Evolutionary conservation across 2,797 vertebrate genomes (phyloP).

Genomic region (Poeciliopsis infans): DNA sequence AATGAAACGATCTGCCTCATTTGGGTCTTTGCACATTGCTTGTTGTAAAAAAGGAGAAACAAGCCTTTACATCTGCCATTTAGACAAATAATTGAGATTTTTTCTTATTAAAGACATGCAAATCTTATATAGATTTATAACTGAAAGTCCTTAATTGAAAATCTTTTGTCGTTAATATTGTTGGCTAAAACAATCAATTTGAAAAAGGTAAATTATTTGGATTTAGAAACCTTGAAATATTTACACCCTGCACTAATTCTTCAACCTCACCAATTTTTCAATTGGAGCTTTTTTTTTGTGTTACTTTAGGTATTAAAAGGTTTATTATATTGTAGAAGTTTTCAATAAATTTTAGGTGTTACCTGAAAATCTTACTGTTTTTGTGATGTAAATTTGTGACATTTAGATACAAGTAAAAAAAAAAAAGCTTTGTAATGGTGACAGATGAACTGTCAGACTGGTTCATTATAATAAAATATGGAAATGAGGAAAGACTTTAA

Average conservation of each 20-base stretch:
- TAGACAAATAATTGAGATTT: not conserved
- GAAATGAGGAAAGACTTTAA: not conserved
- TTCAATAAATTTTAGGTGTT: not conserved
- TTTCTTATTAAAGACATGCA: not conserved
- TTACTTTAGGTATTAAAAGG: not conserved
- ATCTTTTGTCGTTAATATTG: not conserved
- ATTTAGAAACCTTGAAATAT: not conserved
- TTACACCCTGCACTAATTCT: not conserved
- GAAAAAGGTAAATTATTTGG: not conserved
- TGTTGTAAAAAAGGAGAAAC: not conserved
- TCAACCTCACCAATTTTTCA: not conserved
- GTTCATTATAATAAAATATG: not conserved
- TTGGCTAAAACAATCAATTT: not conserved
- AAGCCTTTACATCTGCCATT: not conserved
- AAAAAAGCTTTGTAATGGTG: not conserved
- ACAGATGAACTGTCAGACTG: not conserved
- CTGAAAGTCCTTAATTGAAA: not conserved
- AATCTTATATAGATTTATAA: not conserved
- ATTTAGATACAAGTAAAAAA: not conserved
- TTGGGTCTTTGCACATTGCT: not conserved
- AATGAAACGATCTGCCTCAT: not conserved
- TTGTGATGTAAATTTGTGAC: not conserved
- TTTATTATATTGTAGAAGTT: not conserved
- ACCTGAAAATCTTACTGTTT: not conserved
- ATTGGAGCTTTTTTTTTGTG: not conserved